Conservation (phyloP, 2,888 invertebrate genomes). For the Dynastes maya region DNA sequence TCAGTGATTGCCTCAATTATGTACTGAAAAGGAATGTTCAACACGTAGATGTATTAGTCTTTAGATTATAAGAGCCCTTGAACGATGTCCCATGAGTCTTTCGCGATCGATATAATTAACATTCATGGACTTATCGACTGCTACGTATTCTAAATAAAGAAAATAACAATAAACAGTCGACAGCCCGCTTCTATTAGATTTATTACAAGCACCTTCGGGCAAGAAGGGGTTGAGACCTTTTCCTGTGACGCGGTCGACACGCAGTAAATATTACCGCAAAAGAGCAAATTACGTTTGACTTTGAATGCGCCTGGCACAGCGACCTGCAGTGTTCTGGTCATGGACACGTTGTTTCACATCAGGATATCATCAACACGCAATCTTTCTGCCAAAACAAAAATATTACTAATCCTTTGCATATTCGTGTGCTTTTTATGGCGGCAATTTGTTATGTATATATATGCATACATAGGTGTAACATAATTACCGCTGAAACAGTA, state of each 20-base stretch:
- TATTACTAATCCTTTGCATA: background rate
- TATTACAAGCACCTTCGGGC: conserved; percentile 37
- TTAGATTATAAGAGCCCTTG: conserved; percentile 39
- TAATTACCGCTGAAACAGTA: no score
- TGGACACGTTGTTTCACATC: conserved; percentile 59
- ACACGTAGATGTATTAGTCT: conserved; percentile 51
- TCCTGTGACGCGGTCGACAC: conserved; percentile 58
- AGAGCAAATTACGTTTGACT: conserved; percentile 61
- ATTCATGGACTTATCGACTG: conserved; percentile 47
- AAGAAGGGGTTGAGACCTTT: conserved; percentile 58
- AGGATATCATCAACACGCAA: conserved; percentile 58
- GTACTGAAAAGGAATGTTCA: conserved; percentile 56
- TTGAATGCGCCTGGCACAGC: conserved; percentile 59
- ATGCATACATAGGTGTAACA: background rate
- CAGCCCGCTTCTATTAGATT: conserved; percentile 12
- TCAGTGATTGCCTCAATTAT: conserved; percentile 60
- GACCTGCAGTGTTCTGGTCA: conserved; percentile 60
- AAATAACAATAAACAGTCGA: conserved; percentile 32
- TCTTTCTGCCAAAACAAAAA: conserved; percentile 50
- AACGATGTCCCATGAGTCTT: conserved; percentile 24
- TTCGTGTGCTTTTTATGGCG: background rate
- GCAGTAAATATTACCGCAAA: conserved; percentile 60
- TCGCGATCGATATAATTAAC: conserved; percentile 47
- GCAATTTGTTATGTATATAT: conserved; percentile 2
- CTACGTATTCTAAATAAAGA: conserved; percentile 41